Evolutionary conservation across 2,888 invertebrate species (phyloP), one percentile per base, ranked within the genome.

Genomic region (Seira sanloemensis): DNA sequence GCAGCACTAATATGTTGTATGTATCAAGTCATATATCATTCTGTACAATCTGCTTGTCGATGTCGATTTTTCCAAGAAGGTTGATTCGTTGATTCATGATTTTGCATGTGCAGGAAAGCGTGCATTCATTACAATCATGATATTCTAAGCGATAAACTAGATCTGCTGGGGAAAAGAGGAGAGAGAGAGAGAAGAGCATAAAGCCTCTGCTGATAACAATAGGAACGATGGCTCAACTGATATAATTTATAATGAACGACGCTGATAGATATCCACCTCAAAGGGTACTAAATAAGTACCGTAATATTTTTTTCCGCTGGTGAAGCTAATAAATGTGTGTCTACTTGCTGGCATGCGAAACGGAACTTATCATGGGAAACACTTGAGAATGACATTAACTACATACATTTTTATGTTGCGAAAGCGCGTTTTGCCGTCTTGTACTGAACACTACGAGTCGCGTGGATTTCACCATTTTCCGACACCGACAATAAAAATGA

Each of bases 311-410:
- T 9, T 16, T 18, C 69, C 78, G 67, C 75, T 83, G 62, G 69
- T 67, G 68, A 83, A 62, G 65, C 75, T 25, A 74, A 24, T 74
- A 73, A 74, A 62, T 25, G 27, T 24, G 5, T 21, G 46, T 27
- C n/a, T 62, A 62, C 21, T 27, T 27, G 27, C 37, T 69, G 19
- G 19, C 25, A 75, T 66, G 84, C 71, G 65, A 78, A 78, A 74
- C 84, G 78, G 71, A 84, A 75, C 84, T 74, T 74, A 71, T 83
- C 83, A 83, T 84, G 84, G 75, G 84, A 84, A 84, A 77, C 77
- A n/a, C 74, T 84, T 62, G 18, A 62, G 65, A 62, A 18, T n/a
- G n/a, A 65, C 50, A 24, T 67, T 18, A 26, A 25, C 67, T 67
- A 24, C 25, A 62, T 62, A n/a, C n/a, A 67, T 67, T 67, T 65